phyloP scores from a whole-genome alignment of 1,140 invertebrate species.

The Maconellicoccus hirsutus region DNA sequence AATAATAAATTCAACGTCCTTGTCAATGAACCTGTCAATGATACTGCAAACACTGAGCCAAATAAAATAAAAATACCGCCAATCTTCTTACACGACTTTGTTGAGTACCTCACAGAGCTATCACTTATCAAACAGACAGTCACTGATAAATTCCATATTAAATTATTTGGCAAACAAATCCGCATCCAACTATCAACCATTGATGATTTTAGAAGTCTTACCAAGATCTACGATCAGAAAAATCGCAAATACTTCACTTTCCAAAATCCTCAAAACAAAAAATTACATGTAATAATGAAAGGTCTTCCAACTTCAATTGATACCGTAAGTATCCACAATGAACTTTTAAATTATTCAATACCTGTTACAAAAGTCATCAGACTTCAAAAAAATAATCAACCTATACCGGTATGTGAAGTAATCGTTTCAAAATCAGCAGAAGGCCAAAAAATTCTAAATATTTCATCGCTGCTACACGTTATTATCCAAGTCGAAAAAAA shows the following conservation, averaged over 20 bases:
- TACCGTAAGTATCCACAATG: not conserved
- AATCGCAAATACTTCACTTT: not conserved
- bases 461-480: not conserved
- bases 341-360: not conserved
- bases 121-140: too few relatives aligned
- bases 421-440: not conserved
- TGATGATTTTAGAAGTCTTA: not conserved
- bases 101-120: too few relatives aligned
- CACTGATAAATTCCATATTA: not conserved
- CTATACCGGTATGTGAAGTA: not conserved
- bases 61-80: too few relatives aligned
- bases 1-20: too few relatives aligned
- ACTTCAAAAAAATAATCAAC: not conserved
- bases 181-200: not conserved
- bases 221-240: not conserved
- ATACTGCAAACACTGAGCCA: too few relatives aligned
- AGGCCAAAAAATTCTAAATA: conserved; percentile 20
- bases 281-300: not conserved
- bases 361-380: not conserved
- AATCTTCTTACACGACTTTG: too few relatives aligned
- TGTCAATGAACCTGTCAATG: too few relatives aligned
- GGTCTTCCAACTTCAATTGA: not conserved
- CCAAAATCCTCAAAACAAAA: not conserved
- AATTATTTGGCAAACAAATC: not conserved
- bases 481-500: conserved; percentile 11